Evolutionary conservation across 1,140 invertebrate genomes (phyloP), one percentile per base, ranked within the genome.

Genomic region (Bombus terrestris): DNA sequence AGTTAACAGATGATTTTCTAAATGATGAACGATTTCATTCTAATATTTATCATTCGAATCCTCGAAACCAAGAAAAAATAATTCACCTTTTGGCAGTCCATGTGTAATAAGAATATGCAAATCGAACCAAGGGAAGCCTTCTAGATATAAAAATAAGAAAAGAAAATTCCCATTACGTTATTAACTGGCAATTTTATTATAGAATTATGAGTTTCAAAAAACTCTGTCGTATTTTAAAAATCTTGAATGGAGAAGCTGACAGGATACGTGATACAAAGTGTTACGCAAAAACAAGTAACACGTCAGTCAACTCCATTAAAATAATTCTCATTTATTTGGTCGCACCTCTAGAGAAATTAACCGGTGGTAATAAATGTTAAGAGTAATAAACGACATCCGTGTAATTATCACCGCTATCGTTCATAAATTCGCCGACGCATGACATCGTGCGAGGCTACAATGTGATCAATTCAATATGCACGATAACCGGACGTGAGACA

Each of bases 341-440:
- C 5, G 43, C n/a, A 35, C 64, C 37, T 64, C 68, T 77, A 32
- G 1, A 3, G 22, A 2, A 32, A 47, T 57, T 18, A 59, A 37
- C 35, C 35, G 43, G 12, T 35, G 10, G 81, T 41, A 75, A 64
- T 75, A 74, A 66, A 82, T 35, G 39, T 68, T 25, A 4, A 28
- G 0, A 6, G 12, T 76, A 76, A 83, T 37, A 37, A 83, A 77
- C 32, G 72, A 10, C 53, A n/a, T 41, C 13, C 35, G n/a, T 2
- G 5, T 77, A 83, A 83, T 83, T 68, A 53, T 64, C 37, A 4
- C 1, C 15, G n/a, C 64, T 41, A 64, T 39, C 37, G 28, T 28
- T 28, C 82, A 71, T 78, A 83, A 76, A 83, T 83, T 83, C 43
- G 25, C 0, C n/a, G 37, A 13, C 37, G 15, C 22, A 32, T 39